Base-by-base conservation (phyloP, 1,140 invertebrate genomes). In the Dryas iulia region DNA sequence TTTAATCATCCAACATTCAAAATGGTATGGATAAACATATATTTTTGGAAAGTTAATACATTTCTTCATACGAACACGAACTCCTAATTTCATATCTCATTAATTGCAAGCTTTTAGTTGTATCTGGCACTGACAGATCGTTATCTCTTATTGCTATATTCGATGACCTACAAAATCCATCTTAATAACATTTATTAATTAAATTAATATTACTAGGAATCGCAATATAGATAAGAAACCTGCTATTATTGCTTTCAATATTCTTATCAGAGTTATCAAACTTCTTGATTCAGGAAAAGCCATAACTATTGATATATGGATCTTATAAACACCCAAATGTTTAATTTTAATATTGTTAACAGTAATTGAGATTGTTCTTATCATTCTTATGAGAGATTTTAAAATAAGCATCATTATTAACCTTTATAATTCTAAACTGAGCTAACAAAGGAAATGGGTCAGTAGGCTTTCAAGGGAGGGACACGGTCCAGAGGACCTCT, bases 381-480 rank as follows among this genome's bases (percentile, higher is more conserved):
- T 18, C 12, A 8, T 12, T 54, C 24, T 26, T 56, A 25, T 56
- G 24, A 25, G 24, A n/a, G 12, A n/a, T 56, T 56, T 56, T 24
- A 25, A 56, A 56, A 25, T 56, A 25, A 47, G n/a, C 12, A 25
- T 56, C 30, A 60, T 26, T 24, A 31, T 60, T 18, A 25, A 54
- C 60, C 39, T 53, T 62, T 54, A 39, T 23, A 30, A 53, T 11
- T 56, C 24, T 63, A 63, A 14, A 63, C 21, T 63, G n/a, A 63
- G 39, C 52, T 7, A 30, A 54, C 18, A 52, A 47, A 54, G 21
- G 21, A 63, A 56, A 63, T 76, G 83, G 85, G 85, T 83, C 85
- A 87, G 60, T 72, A 68, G 66, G 73, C 71, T 69, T 73, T 59
- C 57, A 77, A 75, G 80, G 76, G 66, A 68, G 63, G 68, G 47